phyloP scores from a whole-genome alignment of 2,888 invertebrate genomes.

The Cyclophora punctaria region DNA sequence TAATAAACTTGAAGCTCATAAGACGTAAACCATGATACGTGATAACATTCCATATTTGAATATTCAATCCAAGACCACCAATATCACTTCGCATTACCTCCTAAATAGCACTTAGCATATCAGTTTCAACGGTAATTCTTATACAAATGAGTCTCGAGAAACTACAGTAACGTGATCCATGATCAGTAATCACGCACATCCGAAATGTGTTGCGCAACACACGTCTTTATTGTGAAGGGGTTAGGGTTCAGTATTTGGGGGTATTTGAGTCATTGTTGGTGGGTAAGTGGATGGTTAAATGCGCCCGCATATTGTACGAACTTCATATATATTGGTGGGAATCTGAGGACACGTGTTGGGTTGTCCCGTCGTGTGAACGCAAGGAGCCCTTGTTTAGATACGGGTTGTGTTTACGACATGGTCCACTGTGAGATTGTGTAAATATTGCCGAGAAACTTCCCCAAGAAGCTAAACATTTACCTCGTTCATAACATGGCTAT shows the following conservation, averaged over 20 bases:
- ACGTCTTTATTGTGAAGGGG: not conserved
- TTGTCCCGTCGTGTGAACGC: slow-evolving; percentile 48
- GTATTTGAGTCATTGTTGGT: not conserved
- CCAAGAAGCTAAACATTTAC: not conserved
- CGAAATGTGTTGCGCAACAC: not conserved
- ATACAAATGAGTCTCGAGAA: slow-evolving; percentile 19
- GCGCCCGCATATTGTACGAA: slow-evolving; percentile 48
- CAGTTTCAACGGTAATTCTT: slow-evolving; percentile 19
- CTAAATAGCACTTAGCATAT: slow-evolving; percentile 21
- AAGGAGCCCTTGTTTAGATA: slow-evolving; percentile 32
- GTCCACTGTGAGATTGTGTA: not conserved
- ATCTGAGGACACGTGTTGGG: slow-evolving; percentile 49
- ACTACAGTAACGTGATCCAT: slow-evolving; percentile 17
- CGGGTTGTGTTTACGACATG: slow-evolving; percentile 14
- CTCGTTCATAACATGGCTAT: not conserved
- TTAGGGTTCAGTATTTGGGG: not conserved
- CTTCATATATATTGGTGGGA: slow-evolving; percentile 36
- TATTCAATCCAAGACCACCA: not conserved
- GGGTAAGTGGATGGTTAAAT: slow-evolving; percentile 31
- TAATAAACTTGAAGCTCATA: too few relatives aligned
- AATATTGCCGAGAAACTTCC: not conserved
- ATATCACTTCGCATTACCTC: slow-evolving; percentile 9
- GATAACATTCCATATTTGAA: too few relatives aligned
- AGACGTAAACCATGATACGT: too few relatives aligned
- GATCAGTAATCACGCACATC: slow-evolving; percentile 12